Evolutionary conservation across 2,888 invertebrate genomes (phyloP), one percentile per base, ranked within the genome.

Genomic region (Loripinus fragilis): DNA sequence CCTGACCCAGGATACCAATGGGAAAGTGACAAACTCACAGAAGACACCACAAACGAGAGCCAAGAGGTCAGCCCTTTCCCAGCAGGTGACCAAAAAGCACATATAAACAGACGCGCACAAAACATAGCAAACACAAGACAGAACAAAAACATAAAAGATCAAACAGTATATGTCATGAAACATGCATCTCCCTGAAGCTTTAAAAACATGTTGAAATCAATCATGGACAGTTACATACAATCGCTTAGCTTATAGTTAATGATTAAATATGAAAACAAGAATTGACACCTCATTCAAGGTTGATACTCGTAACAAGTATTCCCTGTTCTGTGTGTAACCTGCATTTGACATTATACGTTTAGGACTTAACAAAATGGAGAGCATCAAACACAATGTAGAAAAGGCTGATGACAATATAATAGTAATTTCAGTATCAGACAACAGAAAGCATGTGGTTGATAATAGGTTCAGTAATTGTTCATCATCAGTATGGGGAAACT

Each of bases 211-310:
- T 17, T 60, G 17, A 30, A 23, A 20, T 20, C 60, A 17, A 20
- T 60, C 8, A 60, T 33, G 5, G 33, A 60, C 23, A 33, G n/a
- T 20, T 60, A 60, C 33, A 33, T 60, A 60, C 33, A 33, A 20
- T 10, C 60, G 60, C 17, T 60, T 20, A 60, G 23, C 60, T 1
- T 60, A 60, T 23, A 60, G 33, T 17, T 33, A 60, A 2, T 60
- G 30, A 7, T 17, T 33, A 23, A 60, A 5, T 17, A 10, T 60
- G 10, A 60, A 60, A 33, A 60, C 60, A 17, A 60, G 60, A 33
- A 60, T 60, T 60, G 60, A 60, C 33, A 60, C 33, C 20, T 60
- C 60, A 10, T 60, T 28, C 30, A 60, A 33, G 20, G 60, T 33
- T 60, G 60, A 60, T 60, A 33, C 33, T 3, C 3, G 60, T 12